Percentiles rank a stretch among this genome's conserved stretches.
Conservation (phyloP, 2,113 vertebrate species). For the Phyllostomus hastatus region DNA sequence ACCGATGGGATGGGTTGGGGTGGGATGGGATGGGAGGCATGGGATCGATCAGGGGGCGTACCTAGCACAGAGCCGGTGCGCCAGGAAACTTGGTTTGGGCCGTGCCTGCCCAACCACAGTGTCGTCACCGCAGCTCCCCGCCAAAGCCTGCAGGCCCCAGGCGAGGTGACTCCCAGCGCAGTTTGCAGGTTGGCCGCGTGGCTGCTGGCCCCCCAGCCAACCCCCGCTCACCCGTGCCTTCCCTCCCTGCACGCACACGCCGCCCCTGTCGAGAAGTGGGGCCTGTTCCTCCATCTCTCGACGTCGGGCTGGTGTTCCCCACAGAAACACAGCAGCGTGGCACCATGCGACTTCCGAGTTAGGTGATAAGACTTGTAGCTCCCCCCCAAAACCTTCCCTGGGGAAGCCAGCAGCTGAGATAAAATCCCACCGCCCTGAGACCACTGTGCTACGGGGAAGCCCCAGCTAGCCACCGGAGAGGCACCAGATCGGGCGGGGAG, state of each 20-base stretch:
- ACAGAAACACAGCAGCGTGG: background rate
- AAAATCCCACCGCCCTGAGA: background rate
- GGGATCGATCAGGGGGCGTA: background rate
- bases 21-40: background rate
- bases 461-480: background rate
- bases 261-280: accelerated
- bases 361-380: background rate
- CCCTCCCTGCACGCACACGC: background rate
- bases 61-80: background rate
- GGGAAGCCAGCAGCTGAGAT: background rate
- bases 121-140: background rate
- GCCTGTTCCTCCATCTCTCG: background rate
- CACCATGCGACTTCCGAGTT: accelerated
- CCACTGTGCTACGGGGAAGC: background rate
- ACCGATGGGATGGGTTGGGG: background rate
- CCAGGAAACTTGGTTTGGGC: no score
- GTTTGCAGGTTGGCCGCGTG: accelerated
- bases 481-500: accelerated
- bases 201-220: no score
- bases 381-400: background rate
- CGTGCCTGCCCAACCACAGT: no score
- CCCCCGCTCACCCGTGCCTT: background rate
- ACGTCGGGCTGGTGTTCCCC: background rate
- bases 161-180: accelerated
- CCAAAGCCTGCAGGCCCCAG: background rate